Evolutionary conservation across 2,888 invertebrate species (phyloP).

Genomic region (Blastobasis adustella): DNA sequence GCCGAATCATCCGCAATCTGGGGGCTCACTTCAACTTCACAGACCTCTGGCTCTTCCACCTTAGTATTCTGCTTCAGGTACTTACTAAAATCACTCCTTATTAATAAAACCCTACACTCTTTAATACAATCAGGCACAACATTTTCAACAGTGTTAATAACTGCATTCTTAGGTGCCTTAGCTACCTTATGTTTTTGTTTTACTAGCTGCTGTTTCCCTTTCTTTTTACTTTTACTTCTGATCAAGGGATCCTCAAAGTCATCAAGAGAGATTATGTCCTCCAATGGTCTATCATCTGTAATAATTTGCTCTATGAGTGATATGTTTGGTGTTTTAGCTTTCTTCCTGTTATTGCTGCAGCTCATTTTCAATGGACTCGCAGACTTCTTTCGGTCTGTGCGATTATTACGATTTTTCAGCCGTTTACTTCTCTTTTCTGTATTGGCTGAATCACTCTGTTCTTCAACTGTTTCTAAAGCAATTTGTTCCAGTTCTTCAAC

Average conservation of each 20-base stretch:
- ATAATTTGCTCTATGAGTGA: constrained; percentile 62
- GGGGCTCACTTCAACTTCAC: not conserved
- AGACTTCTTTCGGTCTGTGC: constrained; percentile 25
- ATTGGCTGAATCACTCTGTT: constrained; percentile 20
- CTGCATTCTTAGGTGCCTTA: constrained; percentile 1
- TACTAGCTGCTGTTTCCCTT: constrained; percentile 20
- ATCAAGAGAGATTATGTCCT: constrained; percentile 59
- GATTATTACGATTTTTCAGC: constrained; percentile 22
- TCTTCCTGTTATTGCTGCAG: constrained; percentile 20
- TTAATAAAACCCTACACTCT: constrained; percentile 45
- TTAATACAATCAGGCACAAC: constrained; percentile 26
- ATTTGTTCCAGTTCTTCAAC: constrained; percentile 60
- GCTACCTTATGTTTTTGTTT: constrained; percentile 14
- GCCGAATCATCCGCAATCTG: not conserved
- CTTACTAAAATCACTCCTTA: constrained; percentile 34
- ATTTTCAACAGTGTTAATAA: not conserved
- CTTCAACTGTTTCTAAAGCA: constrained; percentile 42
- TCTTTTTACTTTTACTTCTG: constrained; percentile 21
- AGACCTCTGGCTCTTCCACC: constrained; percentile 2
- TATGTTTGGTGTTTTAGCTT: constrained; percentile 49
- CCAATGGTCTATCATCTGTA: constrained; percentile 54
- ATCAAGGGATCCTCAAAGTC: constrained; percentile 40
- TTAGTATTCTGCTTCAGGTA: constrained; percentile 19
- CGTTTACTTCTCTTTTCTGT: constrained; percentile 26
- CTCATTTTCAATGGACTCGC: constrained; percentile 30